phyloP scores from a whole-genome alignment of 2,113 vertebrate species.

The Lathamus discolor region DNA sequence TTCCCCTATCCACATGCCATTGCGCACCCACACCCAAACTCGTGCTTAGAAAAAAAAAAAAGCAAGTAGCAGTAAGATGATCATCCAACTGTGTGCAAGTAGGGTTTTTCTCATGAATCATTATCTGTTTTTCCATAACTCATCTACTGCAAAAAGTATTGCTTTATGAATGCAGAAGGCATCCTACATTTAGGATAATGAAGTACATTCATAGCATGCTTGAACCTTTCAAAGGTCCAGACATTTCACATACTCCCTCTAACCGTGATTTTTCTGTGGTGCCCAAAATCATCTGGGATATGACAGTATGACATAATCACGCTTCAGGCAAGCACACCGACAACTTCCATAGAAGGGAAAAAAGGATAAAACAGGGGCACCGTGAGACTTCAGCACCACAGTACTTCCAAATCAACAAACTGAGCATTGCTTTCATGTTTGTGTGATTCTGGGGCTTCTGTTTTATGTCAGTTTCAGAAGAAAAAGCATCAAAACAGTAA shows the following conservation, averaged over 20 bases:
- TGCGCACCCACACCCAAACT: conserved; percentile 34
- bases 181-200: conserved; percentile 12
- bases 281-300: not conserved
- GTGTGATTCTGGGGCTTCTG: not conserved
- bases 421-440: not conserved
- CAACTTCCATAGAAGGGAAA: conserved; percentile 34
- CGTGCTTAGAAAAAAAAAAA: conserved; percentile 24
- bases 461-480: not conserved
- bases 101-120: conserved; percentile 49
- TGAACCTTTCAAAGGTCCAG: conserved; percentile 24
- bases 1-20: conserved; percentile 45
- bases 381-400: not conserved
- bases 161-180: conserved; percentile 50
- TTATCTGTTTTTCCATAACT: conserved; percentile 62
- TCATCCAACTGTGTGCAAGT: conserved; percentile 38
- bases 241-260: not conserved
- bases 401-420: not conserved
- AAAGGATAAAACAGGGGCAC: not conserved
- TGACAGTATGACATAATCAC: not conserved
- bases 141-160: conserved; percentile 17
- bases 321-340: not conserved
- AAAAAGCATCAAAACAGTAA: not conserved
- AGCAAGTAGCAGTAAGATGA: conserved; percentile 40
- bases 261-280: not conserved
- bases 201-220: not conserved